phyloP scores from a whole-genome alignment of 2,797 vertebrate species.

The Emydoidea blandingii region DNA sequence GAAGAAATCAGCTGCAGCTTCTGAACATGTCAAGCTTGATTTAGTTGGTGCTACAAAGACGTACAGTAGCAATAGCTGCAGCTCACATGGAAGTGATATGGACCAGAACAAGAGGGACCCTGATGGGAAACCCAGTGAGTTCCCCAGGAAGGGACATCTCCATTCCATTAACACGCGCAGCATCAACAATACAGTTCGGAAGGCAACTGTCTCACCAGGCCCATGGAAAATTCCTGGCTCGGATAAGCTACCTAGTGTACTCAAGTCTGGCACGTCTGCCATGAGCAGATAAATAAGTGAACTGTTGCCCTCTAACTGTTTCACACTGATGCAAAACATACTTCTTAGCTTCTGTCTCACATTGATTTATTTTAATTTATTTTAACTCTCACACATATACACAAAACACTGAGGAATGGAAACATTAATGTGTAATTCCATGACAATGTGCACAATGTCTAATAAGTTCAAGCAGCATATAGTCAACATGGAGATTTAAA shows the following conservation, averaged over 20 bases:
- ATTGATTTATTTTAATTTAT: slow-evolving; percentile 98
- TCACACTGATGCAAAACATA: slow-evolving; percentile 79
- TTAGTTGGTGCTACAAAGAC: slow-evolving; percentile 79
- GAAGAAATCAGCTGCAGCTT: slow-evolving; percentile 79
- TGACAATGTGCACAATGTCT: slow-evolving; percentile 83
- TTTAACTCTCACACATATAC: slow-evolving; percentile 86
- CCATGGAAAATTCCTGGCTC: slow-evolving; percentile 98
- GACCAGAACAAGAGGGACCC: slow-evolving; percentile 83
- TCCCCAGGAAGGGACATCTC: slow-evolving; percentile 83
- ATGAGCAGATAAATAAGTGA: slow-evolving; percentile 91
- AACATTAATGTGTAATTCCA: slow-evolving; percentile 84
- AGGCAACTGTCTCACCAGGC: slow-evolving; percentile 93
- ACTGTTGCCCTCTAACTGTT: slow-evolving; percentile 77
- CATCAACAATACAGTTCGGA: slow-evolving; percentile 83
- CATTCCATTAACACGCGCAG: slow-evolving; percentile 79
- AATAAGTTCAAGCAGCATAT: slow-evolving; percentile 72
- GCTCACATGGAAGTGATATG: slow-evolving; percentile 77
- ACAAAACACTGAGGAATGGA: slow-evolving; percentile 92
- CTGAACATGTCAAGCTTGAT: slow-evolving; percentile 80
- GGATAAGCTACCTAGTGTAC: slow-evolving; percentile 92
- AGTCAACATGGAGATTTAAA: slow-evolving; percentile 75
- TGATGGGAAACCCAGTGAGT: slow-evolving; percentile 81
- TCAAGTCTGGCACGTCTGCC: slow-evolving; percentile 92
- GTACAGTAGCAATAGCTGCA: slow-evolving; percentile 76
- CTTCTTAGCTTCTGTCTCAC: slow-evolving; percentile 81